Evolutionary conservation across 2,888 invertebrate genomes (phyloP), one percentile per base, ranked within the genome.

Genomic region (Gari tellinella): DNA sequence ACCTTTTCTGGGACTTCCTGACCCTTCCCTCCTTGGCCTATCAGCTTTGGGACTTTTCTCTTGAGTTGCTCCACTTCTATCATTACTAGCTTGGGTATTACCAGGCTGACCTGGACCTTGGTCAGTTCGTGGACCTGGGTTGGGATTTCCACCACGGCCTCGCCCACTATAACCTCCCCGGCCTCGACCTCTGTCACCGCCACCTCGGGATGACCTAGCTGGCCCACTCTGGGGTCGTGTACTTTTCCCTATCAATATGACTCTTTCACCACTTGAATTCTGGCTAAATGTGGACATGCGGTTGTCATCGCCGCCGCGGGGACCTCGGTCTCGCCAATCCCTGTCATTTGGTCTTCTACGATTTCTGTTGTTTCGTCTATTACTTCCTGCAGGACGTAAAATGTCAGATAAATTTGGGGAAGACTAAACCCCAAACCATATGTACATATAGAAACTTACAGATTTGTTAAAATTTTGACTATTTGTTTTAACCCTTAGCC

Each of bases 171-270:
- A 61, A 4, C 31, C 45, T 15, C 51, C 61, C 17, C 61, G 49
- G 23, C 25, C 40, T 60, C 48, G 38, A 4, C 62, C 51, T 12
- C 77, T 49, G 1, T 70, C 58, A 31, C 73, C 49, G n/a, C 78
- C 72, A 26, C 80, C 70, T 26, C 82, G 37, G 14, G 68, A 43
- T 23, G 72, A 63, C 26, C 72, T 51, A 14, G 63, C 25, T 19
- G 56, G 51, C 7, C 61, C 56, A 52, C 61, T 48, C 62, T 74
- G 74, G 10, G 68, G 74, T 37, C 77, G 55, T 0, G 77, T 74
- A 51, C 72, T 65, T 37, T 63, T 51, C 14, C 78, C 78, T 45
- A 79, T 79, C 17, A 79, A 56, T 31, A 79, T 68, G 17, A 74
- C 80, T 23, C 83, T 68, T n/a, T 80, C 80, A 7, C 78, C 73